Conservation (phyloP, 92 coral and sea anemone species). For the Actinernus sp. region DNA sequence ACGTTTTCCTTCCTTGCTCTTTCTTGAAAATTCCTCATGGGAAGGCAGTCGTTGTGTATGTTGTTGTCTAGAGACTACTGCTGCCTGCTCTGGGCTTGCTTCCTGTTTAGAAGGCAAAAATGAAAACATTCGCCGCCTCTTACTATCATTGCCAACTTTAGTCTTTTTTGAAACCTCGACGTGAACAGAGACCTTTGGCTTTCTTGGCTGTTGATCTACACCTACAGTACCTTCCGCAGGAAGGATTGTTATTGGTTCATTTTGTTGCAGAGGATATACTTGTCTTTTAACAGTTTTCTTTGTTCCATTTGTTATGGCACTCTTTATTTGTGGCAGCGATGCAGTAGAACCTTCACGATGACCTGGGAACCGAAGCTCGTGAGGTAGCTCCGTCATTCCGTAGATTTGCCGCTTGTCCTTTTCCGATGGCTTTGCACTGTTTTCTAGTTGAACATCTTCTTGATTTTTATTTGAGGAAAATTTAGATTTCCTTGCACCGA, state of each 20-base stretch:
- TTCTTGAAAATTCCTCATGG: no score
- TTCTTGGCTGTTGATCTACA: background rate
- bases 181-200: conserved; percentile 69
- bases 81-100: no score
- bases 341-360: background rate
- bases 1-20: background rate
- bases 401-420: conserved; percentile 58
- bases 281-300: conserved; percentile 10
- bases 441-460: background rate
- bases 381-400: conserved; percentile 61
- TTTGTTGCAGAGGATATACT: background rate
- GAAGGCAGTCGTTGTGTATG: no score
- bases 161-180: conserved; percentile 68
- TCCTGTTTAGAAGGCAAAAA: no score
- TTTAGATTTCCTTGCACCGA: conserved; percentile 34
- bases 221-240: background rate
- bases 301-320: background rate
- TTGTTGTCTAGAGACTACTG: no score
- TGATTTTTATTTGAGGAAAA: background rate
- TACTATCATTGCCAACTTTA: conserved; percentile 5
- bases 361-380: conserved; percentile 10
- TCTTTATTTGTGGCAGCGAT: background rate
- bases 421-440: background rate
- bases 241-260: background rate
- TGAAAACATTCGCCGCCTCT: no score